Base-by-base conservation (phyloP, 2,888 invertebrate species). In the Lamproptera curius region DNA sequence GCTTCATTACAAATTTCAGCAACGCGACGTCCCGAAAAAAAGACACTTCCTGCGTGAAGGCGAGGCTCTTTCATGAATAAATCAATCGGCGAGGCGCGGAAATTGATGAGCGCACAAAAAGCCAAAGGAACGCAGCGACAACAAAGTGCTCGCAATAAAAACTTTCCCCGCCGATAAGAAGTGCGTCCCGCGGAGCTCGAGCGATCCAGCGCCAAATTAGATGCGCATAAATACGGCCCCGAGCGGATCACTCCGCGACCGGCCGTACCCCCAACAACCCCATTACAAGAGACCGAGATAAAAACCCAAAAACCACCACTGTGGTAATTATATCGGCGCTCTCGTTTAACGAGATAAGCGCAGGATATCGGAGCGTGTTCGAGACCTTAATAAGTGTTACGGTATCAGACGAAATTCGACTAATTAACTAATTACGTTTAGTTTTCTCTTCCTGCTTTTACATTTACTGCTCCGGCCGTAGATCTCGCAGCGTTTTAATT, bases 101-200 rank as follows among this genome's bases (percentile, higher is more conserved):
- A 85, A 86, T 86, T 86, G 84, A 86, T 86, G 83, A 75, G 78
- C 63, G 72, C 62, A 62, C 80, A 86, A 86, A 86, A 86, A 86
- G 73, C 65, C 67, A 69, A 39, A 67, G 73, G 74, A 75, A 73
- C 76, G 75, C 65, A 71, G 71, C 76, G 74, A 77, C 82, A 81
- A 84, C 85, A 86, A 84, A 85, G 79, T 84, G 81, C 72, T 73
- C 63, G 69, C 74, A 68, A 74, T 76, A 86, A 85, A 85, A 85
- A 84, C 74, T 70, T 70, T 72, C 57, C 66, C 70, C 68, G 65
- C 72, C 76, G 75, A 76, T 76, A 73, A 69, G 69, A 67, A 53
- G 54, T 65, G 63, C 63, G 65, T 75, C 75, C 81, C 72, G 67
- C 73, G 59, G 74, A 68, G 65, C 57, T 58, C 57, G 62, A 59